Percentiles rank a stretch among this genome's conserved stretches.
phyloP scores from a whole-genome alignment of 2,888 invertebrate species.

The Diaphora mendica region DNA sequence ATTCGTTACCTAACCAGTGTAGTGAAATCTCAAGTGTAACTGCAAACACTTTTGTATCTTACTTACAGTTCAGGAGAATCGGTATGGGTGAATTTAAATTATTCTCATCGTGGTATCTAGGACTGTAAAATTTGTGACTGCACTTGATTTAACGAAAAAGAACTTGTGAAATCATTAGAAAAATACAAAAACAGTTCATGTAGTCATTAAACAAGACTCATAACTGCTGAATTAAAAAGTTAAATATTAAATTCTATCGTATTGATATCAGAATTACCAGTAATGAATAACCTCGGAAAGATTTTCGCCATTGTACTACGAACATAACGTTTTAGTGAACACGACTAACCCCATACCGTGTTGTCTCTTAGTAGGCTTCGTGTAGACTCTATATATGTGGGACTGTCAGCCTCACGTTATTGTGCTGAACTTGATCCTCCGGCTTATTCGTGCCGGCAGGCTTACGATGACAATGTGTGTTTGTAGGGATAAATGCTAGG shows the following conservation, averaged over 20 bases:
- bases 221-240: neutral
- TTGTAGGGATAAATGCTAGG: neutral
- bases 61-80: too few species aligned
- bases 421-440: slow-evolving; percentile 5
- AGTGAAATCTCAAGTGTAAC: too few species aligned
- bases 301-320: neutral
- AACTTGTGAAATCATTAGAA: neutral
- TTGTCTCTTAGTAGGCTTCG: neutral
- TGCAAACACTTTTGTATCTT: too few species aligned
- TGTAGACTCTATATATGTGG: neutral
- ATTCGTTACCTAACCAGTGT: too few species aligned
- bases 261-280: neutral
- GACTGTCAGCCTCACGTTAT: slow-evolving; percentile 2
- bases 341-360: neutral
- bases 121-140: neutral
- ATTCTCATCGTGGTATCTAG: too few species aligned
- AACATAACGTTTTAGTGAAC: neutral
- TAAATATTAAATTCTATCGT: neutral
- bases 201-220: neutral
- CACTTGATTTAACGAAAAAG: neutral
- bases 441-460: slow-evolving; percentile 11
- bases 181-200: neutral
- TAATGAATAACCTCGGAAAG: neutral
- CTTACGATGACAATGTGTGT: neutral
- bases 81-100: too few species aligned